Percentiles rank a stretch among this genome's conserved stretches.
Conservation (phyloP, 2,113 vertebrate genomes). For the Ibidorhyncha struthersii region DNA sequence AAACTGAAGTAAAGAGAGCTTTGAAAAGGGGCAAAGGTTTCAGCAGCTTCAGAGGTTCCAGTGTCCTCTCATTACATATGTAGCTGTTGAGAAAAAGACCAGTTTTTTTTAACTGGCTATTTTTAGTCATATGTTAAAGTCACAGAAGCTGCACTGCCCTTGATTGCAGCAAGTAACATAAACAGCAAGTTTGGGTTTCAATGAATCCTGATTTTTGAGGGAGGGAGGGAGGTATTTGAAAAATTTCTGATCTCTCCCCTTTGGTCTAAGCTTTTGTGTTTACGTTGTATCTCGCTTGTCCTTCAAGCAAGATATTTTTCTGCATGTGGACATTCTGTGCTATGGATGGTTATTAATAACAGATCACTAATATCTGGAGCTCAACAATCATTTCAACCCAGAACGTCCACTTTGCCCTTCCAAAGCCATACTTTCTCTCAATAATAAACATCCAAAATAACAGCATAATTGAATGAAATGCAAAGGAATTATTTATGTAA, state of each 20-base stretch:
- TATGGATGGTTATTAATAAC: background rate
- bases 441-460: constrained; percentile 60
- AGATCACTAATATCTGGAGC: background rate
- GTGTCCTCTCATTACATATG: background rate
- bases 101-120: background rate
- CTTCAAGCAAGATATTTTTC: background rate
- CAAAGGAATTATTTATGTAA: constrained; percentile 74
- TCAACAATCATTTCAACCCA: background rate
- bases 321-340: background rate
- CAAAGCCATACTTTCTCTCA: constrained; percentile 19
- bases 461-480: constrained; percentile 65
- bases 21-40: background rate
- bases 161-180: background rate
- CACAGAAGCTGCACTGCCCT: background rate
- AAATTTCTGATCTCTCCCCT: background rate
- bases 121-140: background rate
- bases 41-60: background rate
- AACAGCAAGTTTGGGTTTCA: background rate
- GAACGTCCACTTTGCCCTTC: constrained; percentile 21
- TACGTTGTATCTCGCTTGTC: background rate
- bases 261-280: background rate
- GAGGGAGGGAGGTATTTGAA: accelerated
- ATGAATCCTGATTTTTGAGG: background rate
- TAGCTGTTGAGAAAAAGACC: background rate
- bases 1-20: background rate